phyloP scores from a whole-genome alignment of 2,888 invertebrate species.

The Vesta saturnalis region DNA sequence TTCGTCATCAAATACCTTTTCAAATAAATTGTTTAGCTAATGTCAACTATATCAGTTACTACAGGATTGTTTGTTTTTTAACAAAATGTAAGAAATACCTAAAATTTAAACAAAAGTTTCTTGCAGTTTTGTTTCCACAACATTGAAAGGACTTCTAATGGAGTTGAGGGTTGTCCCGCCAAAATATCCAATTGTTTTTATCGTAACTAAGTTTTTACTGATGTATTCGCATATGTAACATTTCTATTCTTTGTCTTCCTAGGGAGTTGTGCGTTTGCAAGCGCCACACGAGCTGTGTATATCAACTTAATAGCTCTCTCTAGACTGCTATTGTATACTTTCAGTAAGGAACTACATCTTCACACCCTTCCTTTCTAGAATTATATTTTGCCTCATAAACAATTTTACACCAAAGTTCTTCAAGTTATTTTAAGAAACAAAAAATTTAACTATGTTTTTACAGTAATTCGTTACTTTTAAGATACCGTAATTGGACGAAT shows the following conservation, averaged over 20 bases:
- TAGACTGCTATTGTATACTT: slow-evolving; percentile 43
- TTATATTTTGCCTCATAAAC: slow-evolving; percentile 26
- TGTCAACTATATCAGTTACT: too few species aligned
- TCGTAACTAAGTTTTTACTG: slow-evolving; percentile 27
- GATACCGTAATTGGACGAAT: not conserved
- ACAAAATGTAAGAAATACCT: slow-evolving; percentile 4
- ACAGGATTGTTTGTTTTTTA: too few species aligned
- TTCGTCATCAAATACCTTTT: too few species aligned
- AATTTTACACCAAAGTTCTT: slow-evolving; percentile 8
- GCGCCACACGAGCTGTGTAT: slow-evolving; percentile 42
- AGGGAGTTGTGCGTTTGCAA: slow-evolving; percentile 37
- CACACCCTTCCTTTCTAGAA: slow-evolving; percentile 24
- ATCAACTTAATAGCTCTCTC: slow-evolving; percentile 44
- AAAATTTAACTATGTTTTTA: not conserved
- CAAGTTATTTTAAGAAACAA: slow-evolving; percentile 10
- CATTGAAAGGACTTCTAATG: slow-evolving; percentile 19
- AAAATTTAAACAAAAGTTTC: not conserved
- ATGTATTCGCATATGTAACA: slow-evolving; percentile 41
- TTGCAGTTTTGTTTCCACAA: not conserved
- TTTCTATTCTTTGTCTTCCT: slow-evolving; percentile 40
- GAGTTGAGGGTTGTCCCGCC: slow-evolving; percentile 15
- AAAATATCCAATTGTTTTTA: slow-evolving; percentile 21
- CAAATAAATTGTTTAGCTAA: too few species aligned
- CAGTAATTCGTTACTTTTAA: not conserved
- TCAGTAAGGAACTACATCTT: slow-evolving; percentile 34